Evolutionary conservation across 1,140 invertebrate genomes (phyloP).

Genomic region (Apolygus lucorum): DNA sequence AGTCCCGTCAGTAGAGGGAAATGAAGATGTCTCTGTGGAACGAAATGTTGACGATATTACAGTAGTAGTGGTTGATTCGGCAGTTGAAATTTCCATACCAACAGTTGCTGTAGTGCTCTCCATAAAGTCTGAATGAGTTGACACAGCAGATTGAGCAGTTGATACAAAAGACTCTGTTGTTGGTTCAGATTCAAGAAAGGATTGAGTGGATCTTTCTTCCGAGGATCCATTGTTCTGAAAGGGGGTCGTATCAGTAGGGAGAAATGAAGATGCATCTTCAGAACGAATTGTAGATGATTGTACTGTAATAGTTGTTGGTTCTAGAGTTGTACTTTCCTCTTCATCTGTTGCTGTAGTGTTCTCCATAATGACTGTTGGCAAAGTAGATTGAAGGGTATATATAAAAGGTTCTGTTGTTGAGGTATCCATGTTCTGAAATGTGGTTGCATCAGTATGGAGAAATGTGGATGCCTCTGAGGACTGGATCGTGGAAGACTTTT

Average conservation of each 20-base stretch:
- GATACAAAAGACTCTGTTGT: neutral
- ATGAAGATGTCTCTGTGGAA: neutral
- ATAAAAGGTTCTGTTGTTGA: slow-evolving; percentile 7
- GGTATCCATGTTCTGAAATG: no score
- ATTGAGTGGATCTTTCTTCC: no score
- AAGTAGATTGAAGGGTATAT: neutral
- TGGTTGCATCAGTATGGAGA: neutral
- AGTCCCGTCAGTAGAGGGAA: neutral
- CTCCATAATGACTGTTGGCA: neutral
- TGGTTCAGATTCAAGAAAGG: no score
- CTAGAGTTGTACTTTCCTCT: slow-evolving; percentile 9
- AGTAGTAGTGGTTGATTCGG: slow-evolving; percentile 8
- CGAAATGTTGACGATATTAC: neutral
- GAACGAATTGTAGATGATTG: neutral
- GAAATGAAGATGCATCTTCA: neutral
- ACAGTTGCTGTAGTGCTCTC: neutral
- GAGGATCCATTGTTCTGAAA: neutral
- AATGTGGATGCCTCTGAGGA: neutral
- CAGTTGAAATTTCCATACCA: slow-evolving; percentile 13
- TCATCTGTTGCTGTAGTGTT: neutral
- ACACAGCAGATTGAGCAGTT: neutral
- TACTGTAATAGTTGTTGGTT: slow-evolving; percentile 3
- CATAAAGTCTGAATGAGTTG: neutral
- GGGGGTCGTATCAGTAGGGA: neutral
- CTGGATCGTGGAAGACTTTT: neutral